Evolutionary conservation across 2,797 vertebrate species (phyloP).

Genomic region (Amphiprion clarkii): DNA sequence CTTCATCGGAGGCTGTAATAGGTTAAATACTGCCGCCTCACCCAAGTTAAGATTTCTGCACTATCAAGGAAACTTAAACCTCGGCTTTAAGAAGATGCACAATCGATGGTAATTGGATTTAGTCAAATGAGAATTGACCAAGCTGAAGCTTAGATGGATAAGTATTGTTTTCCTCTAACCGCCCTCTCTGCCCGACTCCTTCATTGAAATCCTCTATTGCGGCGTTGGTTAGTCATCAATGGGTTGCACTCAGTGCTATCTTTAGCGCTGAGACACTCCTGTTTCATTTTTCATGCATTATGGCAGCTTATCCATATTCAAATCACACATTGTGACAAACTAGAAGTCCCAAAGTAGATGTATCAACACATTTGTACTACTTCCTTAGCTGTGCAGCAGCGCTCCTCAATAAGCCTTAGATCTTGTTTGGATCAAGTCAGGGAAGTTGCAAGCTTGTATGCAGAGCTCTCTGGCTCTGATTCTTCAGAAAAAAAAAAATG

Average conservation of each 20-base stretch:
- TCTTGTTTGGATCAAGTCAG: conserved; percentile 63
- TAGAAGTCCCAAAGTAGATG: conserved; percentile 38
- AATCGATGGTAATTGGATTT: conserved; percentile 83
- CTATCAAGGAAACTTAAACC: conserved; percentile 78
- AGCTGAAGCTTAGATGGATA: conserved; percentile 73
- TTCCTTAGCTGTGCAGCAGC: conserved; percentile 45
- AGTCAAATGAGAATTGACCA: conserved; percentile 81
- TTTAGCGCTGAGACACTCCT: conserved; percentile 25
- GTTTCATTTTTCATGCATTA: conserved; percentile 8
- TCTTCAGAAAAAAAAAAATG: conserved; percentile 38
- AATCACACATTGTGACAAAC: conserved; percentile 44
- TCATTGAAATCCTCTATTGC: conserved; percentile 55
- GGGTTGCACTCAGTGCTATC: conserved; percentile 32
- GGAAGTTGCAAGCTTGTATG: conserved; percentile 53
- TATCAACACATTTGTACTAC: conserved; percentile 49
- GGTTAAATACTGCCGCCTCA: conserved; percentile 80
- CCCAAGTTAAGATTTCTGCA: conserved; percentile 69
- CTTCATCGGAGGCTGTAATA: conserved; percentile 75
- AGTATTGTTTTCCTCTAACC: conserved; percentile 71
- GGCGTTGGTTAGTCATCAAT: conserved; percentile 35
- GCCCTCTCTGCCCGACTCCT: conserved; percentile 30
- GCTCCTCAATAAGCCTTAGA: conserved; percentile 56
- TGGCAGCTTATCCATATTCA: conserved; percentile 43
- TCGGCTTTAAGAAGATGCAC: conserved; percentile 66
- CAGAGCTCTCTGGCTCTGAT: conserved; percentile 62